Evolutionary conservation across 2,888 invertebrate species (phyloP), one percentile per base, ranked within the genome.

Genomic region (Luperina testacea): DNA sequence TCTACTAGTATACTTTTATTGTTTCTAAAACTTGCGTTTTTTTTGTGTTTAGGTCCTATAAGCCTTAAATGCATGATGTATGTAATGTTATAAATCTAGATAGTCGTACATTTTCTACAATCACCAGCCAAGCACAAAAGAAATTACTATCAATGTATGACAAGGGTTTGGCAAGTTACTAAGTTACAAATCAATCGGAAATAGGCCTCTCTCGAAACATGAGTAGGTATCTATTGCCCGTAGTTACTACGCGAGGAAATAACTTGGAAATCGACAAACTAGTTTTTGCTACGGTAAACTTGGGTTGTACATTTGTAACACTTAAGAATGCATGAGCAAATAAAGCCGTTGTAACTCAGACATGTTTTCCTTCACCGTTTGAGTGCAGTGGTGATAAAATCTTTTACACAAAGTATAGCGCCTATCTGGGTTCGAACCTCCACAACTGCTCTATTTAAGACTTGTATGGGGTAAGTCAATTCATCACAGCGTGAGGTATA

Each of bases 91-190:
- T 57, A 57, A 57, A 57, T 24, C 57, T 57, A 57, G 57, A 9
- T 59, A 59, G 5, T 27, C n/a, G 4, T 9, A 24, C 57, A 57
- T 59, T n/a, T 48, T n/a, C 38, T 72, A 48, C n/a, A 45, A 13
- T 59, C n/a, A 32, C 32, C n/a, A n/a, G 59, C 59, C n/a, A 13
- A 59, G 13, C 59, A 59, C n/a, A 59, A 27, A 77, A 27, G 61
- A 77, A 63, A 63, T 77, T 32, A 32, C 61, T 76, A 51, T 51
- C 42, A 15, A 24, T 61, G 11, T 61, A 63, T 72, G 78, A 79
- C n/a, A 78, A 79, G 79, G 78, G 79, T 79, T 15, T 59, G 78
- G 78, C 78, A 67, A 59, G 59, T 73, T 63, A 27, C 45, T 51
- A 63, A 59, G 70, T 78, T 17, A 68, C 51, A 51, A 45, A 78